phyloP scores from a whole-genome alignment of 2,888 invertebrate genomes.

The Polia nebulosa region DNA sequence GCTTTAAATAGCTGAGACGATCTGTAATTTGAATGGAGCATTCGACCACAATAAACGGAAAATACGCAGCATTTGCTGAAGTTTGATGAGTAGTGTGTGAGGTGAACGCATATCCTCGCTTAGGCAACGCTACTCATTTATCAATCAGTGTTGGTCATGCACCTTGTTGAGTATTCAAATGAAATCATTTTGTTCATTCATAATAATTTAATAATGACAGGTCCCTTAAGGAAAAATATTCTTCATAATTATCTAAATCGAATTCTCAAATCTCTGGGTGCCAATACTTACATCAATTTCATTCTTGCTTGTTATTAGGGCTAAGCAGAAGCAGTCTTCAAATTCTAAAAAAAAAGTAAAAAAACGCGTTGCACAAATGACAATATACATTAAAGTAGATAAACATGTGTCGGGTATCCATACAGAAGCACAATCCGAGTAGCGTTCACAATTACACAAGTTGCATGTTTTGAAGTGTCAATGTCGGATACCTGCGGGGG shows the following conservation, averaged over 20 bases:
- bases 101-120: conserved; percentile 52
- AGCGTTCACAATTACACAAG: conserved; percentile 24
- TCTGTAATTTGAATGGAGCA: not conserved
- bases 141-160: conserved; percentile 31
- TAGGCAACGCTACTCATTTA: conserved; percentile 15
- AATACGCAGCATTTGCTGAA: not conserved
- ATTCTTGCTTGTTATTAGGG: not conserved
- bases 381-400: conserved; percentile 7
- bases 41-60: not conserved
- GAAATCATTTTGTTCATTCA: conserved; percentile 30
- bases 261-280: not conserved
- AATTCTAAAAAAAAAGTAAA: not conserved
- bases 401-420: conserved; percentile 32
- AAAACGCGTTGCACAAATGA: conserved; percentile 23
- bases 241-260: no score
- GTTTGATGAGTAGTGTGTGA: conserved; percentile 1
- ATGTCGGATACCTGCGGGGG: conserved; percentile 67
- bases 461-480: conserved; percentile 22
- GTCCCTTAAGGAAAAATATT: not conserved
- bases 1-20: not conserved
- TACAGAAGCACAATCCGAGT: conserved; percentile 27
- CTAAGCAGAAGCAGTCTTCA: not conserved
- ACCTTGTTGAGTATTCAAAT: conserved; percentile 45
- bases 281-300: not conserved
- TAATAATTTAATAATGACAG: conserved; percentile 9